Conservation (phyloP, 2,888 invertebrate species). For the Caradrina clavipalpis region DNA sequence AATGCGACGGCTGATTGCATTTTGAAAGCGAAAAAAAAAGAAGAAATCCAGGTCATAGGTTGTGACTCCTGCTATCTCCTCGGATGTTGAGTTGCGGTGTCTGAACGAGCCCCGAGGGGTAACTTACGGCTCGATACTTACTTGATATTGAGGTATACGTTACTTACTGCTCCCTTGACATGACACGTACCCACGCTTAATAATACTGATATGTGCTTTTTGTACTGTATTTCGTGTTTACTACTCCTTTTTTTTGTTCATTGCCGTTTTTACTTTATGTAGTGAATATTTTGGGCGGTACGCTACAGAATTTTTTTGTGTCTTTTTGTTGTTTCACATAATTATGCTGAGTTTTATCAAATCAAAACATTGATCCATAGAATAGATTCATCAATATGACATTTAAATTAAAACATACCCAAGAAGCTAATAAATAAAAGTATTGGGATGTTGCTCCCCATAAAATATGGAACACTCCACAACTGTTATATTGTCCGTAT, state of each 20-base stretch:
- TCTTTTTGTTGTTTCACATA: no score
- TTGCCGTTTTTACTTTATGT: conserved; percentile 20
- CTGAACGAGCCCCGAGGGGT: conserved; percentile 57
- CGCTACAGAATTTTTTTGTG: background rate
- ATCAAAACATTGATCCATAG: no score
- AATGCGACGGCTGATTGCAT: conserved; percentile 50
- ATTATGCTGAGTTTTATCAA: no score
- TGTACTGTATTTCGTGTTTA: conserved; percentile 31
- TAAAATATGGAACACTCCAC: background rate
- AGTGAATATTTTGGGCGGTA: background rate
- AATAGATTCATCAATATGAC: no score
- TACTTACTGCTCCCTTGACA: conserved; percentile 49
- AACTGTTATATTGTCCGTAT: no score
- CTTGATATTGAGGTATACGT: conserved; percentile 54
- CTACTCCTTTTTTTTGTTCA: conserved; percentile 24
- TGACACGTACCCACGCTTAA: conserved; percentile 44
- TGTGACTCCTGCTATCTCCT: conserved; percentile 55
- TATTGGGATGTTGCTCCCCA: no score
- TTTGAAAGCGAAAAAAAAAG: conserved; percentile 49
- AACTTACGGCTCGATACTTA: conserved; percentile 57
- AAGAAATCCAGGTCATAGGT: conserved; percentile 46
- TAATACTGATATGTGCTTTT: conserved; percentile 54
- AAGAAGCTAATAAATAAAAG: no score
- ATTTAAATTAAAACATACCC: no score
- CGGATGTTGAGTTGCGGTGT: conserved; percentile 51